phyloP scores from a whole-genome alignment of 2,888 invertebrate species.

The Aplocera efformata region DNA sequence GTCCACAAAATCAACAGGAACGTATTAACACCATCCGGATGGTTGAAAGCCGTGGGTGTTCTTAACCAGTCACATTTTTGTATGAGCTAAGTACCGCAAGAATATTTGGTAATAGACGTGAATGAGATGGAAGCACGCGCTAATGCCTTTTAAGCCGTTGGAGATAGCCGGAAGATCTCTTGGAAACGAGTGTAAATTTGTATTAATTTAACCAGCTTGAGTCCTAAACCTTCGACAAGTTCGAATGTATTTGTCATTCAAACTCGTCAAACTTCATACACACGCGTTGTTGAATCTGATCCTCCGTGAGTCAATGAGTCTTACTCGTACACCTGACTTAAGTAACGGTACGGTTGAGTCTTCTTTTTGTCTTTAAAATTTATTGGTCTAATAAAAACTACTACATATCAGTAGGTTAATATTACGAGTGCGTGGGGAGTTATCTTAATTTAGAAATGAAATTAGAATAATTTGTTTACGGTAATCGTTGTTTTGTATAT shows the following conservation, averaged over 20 bases:
- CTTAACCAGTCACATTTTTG: conserved; percentile 63
- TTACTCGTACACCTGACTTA: conserved; percentile 35
- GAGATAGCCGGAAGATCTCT: conserved; percentile 19
- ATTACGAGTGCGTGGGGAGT: conserved; percentile 31
- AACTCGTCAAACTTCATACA: conserved; percentile 9
- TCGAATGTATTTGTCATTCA: conserved; percentile 4
- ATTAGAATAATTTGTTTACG: conserved; percentile 25
- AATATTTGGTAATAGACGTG: conserved; percentile 55
- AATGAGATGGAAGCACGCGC: conserved; percentile 39
- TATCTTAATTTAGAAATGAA: conserved; percentile 30
- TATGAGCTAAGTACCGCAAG: conserved; percentile 57
- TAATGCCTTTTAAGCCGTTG: conserved; percentile 25
- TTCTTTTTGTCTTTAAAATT: conserved; percentile 46
- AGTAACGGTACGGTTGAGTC: conserved; percentile 45
- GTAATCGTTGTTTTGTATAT: conserved; percentile 21
- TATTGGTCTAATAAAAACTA: conserved; percentile 42
- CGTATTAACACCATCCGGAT: conserved; percentile 71
- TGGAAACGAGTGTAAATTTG: conserved; percentile 17
- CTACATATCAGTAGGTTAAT: conserved; percentile 34
- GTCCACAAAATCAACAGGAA: conserved; percentile 68
- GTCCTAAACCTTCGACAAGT: conserved; percentile 8
- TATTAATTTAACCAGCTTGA: conserved; percentile 11
- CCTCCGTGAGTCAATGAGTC: conserved; percentile 22
- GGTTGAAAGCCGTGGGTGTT: conserved; percentile 73
- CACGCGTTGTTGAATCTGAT: conserved; percentile 4